Percentiles rank a stretch among this genome's conserved stretches.
Conservation (phyloP, 1,140 invertebrate genomes). For the Pseudomyrmex dendroicus region DNA sequence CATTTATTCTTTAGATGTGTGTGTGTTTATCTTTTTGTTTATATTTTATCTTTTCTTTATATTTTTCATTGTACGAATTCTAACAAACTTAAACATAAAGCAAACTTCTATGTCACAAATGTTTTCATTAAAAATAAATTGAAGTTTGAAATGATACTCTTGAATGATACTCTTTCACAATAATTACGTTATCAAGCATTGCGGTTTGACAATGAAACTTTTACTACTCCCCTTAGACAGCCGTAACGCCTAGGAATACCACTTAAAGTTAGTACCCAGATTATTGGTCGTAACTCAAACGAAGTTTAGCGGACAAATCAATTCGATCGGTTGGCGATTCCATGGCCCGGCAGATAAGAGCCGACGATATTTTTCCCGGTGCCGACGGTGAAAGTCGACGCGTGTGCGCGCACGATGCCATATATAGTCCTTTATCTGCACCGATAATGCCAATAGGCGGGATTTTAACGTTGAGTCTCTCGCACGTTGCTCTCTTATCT, state of each 20-base stretch:
- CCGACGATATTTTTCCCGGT: slow-evolving; percentile 34
- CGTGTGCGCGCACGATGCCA: not conserved
- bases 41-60: too few relatives aligned
- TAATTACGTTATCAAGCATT: slow-evolving; percentile 29
- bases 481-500: slow-evolving; percentile 56
- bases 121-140: not conserved
- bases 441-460: slow-evolving; percentile 42
- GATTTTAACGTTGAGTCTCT: slow-evolving; percentile 62
- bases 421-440: slow-evolving; percentile 55
- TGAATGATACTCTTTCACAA: slow-evolving; percentile 1
- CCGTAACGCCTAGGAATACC: not conserved
- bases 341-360: slow-evolving; percentile 3
- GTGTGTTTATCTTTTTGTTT: too few relatives aligned
- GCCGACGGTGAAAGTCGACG: slow-evolving; percentile 9
- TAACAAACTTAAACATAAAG: too few relatives aligned
- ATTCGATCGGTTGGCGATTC: slow-evolving; percentile 41
- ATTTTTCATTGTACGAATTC: too few relatives aligned
- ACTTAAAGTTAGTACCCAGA: not conserved
- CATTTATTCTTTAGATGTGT: too few relatives aligned
- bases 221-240: not conserved
- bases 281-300: slow-evolving; percentile 17
- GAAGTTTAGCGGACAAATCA: slow-evolving; percentile 43
- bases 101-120: not conserved
- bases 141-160: not conserved
- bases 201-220: not conserved